These are phyloP conservation scores for Odobenus rosmarus DNA, from an alignment of 2,113 vertebrate species.

Conservation along the genomic window DNA sequence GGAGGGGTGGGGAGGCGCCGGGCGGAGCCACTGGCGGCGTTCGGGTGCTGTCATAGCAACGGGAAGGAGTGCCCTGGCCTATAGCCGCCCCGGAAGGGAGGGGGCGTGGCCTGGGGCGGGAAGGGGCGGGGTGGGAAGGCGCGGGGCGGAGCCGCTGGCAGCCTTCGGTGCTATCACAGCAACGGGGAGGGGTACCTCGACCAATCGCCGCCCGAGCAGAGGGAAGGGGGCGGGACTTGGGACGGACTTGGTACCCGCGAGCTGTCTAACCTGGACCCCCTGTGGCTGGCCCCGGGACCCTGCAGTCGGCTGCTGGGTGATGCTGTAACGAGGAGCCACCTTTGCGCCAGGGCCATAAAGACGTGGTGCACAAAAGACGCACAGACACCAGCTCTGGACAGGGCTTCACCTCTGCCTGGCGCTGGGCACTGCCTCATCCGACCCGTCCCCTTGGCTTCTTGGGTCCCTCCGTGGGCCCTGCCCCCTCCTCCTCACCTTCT, in stretches of 20 bases:
- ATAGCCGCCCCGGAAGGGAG: not conserved
- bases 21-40: not conserved
- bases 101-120: not conserved
- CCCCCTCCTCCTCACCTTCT: not conserved
- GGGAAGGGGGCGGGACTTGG: not conserved
- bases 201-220: not conserved
- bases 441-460: not conserved
- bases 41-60: not conserved
- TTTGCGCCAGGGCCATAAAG: not conserved
- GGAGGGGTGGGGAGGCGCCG: accelerated
- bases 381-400: not conserved
- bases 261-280: not conserved
- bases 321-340: not conserved
- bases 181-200: not conserved
- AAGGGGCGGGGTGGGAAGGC: not conserved
- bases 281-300: not conserved
- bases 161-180: not conserved
- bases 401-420: too few species aligned
- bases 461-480: too few species aligned
- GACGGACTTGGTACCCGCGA: accelerated
- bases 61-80: not conserved
- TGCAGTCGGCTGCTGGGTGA: not conserved
- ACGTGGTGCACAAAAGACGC: not conserved
- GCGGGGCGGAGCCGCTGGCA: not conserved
- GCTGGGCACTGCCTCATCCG: not conserved